Conservation (phyloP, 2,797 vertebrate genomes). For the Labeo calbasu region DNA sequence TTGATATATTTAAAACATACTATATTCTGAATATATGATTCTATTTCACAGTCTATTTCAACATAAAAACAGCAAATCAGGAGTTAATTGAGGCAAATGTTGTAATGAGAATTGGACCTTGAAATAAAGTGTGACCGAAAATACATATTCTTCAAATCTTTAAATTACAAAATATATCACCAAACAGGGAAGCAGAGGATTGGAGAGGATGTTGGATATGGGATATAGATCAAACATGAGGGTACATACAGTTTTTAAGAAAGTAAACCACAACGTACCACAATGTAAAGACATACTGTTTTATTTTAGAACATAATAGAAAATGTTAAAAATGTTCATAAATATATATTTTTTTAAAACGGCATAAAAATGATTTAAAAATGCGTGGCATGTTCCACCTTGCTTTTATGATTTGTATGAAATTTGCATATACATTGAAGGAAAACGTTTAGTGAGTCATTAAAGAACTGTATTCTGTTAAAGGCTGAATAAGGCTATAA, state of each 20-base stretch:
- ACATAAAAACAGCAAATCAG: background rate
- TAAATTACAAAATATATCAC: background rate
- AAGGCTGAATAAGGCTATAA: slow-evolving; percentile 5
- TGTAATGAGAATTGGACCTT: background rate
- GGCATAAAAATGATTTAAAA: background rate
- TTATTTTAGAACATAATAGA: background rate
- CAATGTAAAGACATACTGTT: background rate
- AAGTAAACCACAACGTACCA: background rate
- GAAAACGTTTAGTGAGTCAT: background rate
- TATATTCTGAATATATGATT: background rate
- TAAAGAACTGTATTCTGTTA: slow-evolving; percentile 1
- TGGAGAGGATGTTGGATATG: too few relatives aligned
- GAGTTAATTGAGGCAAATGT: too few relatives aligned
- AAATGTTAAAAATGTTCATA: background rate
- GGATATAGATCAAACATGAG: background rate
- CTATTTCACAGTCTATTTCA: background rate
- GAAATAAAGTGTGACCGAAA: background rate
- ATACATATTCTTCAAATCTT: background rate
- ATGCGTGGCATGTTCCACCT: background rate
- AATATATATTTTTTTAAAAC: background rate
- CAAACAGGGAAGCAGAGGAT: too few relatives aligned
- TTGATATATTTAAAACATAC: background rate
- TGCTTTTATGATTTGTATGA: background rate
- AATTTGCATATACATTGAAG: too few relatives aligned
- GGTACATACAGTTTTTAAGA: background rate